Evolutionary conservation across 2,797 vertebrate species (phyloP), one percentile per base, ranked within the genome.

Genomic region (Aeoliscus strigatus): DNA sequence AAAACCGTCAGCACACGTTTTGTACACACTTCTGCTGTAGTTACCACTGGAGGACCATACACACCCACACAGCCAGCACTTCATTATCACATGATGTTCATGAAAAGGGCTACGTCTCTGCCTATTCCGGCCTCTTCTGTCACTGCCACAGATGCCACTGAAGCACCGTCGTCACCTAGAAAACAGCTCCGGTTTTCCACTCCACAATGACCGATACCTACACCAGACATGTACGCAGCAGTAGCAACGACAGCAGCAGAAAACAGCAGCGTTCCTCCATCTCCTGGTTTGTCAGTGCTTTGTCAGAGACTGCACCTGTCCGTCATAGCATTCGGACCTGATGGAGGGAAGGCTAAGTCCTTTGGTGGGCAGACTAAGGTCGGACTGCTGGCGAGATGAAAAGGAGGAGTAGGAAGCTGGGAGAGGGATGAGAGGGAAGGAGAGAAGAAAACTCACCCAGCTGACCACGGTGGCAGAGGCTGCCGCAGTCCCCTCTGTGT

Each of bases 371-470:
- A 36, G 44, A 60, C 63, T 35, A 46, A 75, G 34, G 60, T 43
- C 63, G 42, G 52, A 48, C 64, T 44, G 50, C 46, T 42, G 10
- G 25, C 3, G 15, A 58, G 46, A 66, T 47, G 39, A 62, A 17
- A 55, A 50, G 13, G 26, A 18, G 23, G 31, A 49, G 38, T 10
- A 24, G 35, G 39, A 55, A 57, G 66, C 4, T 33, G 61, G 35
- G 42, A 45, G 46, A 47, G 50, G 1, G 38, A 50, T 35, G 61
- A 65, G 67, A 39, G 2, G 64, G 55, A 79, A 56, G 53, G 55
- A 60, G 47, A 65, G 55, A 52, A 39, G 27, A 38, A 34, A 78
- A 88, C 85, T 90, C 77, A 89, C 87, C 84, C 68, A 51, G 77
- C 62, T 65, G 70, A 55, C 56, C 44, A 43, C 28, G 49, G 79